Percentiles rank a stretch among this genome's conserved stretches.
These are phyloP conservation scores for Micoletzkya japonica DNA, from an alignment of 2,888 invertebrate species.

Conservation along the genomic window DNA sequence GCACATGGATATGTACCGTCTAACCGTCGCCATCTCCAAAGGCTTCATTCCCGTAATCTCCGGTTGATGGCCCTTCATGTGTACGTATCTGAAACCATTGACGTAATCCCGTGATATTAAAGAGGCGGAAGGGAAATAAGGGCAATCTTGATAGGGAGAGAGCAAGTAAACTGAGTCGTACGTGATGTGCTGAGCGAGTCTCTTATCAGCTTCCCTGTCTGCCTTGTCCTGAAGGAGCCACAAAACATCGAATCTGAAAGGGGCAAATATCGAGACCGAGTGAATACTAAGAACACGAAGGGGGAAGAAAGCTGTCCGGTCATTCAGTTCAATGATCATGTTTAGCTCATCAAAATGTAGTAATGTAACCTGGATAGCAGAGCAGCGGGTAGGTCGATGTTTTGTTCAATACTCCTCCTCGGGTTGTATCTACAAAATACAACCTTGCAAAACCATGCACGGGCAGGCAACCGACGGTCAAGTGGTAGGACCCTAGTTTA, in stretches of 20 bases:
- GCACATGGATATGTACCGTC: slow-evolving; percentile 81
- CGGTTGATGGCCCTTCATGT: slow-evolving; percentile 77
- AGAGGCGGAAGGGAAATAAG: slow-evolving; percentile 76
- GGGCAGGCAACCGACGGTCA: too few species aligned
- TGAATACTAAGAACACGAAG: not conserved
- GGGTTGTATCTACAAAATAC: slow-evolving; percentile 81
- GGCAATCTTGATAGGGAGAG: slow-evolving; percentile 78
- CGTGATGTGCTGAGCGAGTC: slow-evolving; percentile 93
- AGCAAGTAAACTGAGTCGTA: slow-evolving; percentile 73
- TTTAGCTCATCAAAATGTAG: too few species aligned
- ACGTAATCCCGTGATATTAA: too few species aligned
- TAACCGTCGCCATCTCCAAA: slow-evolving; percentile 27
- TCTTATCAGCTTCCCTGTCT: slow-evolving; percentile 74
- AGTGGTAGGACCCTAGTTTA: too few species aligned
- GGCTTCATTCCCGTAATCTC: slow-evolving; percentile 29
- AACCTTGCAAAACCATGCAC: too few species aligned
- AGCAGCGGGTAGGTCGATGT: slow-evolving; percentile 95
- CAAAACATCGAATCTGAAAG: slow-evolving; percentile 54
- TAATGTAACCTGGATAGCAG: slow-evolving; percentile 90
- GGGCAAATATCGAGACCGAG: not conserved
- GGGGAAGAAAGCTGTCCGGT: too few species aligned
- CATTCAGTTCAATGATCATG: slow-evolving; percentile 67
- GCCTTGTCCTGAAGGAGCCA: slow-evolving; percentile 70
- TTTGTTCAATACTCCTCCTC: slow-evolving; percentile 89
- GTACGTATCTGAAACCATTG: slow-evolving; percentile 17